Evolutionary conservation across 2,113 vertebrate genomes (phyloP).

Genomic region (Ptilorrhoa leucosticta): DNA sequence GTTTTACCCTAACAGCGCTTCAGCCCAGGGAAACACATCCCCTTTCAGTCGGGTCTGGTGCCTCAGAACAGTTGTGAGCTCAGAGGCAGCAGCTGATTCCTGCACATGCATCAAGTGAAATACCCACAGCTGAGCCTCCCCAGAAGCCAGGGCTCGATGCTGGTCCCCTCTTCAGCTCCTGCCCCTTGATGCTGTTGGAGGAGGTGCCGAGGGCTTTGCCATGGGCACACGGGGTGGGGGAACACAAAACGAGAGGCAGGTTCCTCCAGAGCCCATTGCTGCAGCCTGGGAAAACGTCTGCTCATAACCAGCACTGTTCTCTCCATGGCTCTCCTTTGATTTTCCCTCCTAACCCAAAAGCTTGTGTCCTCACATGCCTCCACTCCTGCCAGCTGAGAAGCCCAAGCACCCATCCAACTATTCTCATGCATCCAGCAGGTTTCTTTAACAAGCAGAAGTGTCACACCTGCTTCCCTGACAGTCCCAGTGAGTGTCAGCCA

Average conservation of each 20-base stretch:
- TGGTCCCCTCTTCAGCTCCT: not conserved
- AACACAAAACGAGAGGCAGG: not conserved
- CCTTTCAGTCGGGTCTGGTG: fast-evolving
- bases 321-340: not conserved
- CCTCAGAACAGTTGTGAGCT: not conserved
- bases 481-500: not conserved
- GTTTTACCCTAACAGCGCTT: not conserved
- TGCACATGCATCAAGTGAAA: fast-evolving
- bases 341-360: not conserved
- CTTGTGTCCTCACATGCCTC: not conserved
- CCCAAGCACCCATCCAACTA: not conserved
- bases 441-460: not conserved
- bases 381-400: not conserved
- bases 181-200: fast-evolving
- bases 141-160: not conserved
- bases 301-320: not conserved
- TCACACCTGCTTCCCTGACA: not conserved
- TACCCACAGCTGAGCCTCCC: not conserved
- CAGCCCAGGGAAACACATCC: not conserved
- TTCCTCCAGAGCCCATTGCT: not conserved
- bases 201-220: not conserved
- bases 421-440: not conserved
- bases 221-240: fast-evolving
- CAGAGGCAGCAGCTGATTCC: not conserved
- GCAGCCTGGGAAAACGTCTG: fast-evolving